A percentile compares a stretch with the other conserved stretches of the same genome.
phyloP scores from a whole-genome alignment of 2,113 vertebrate genomes.

The Nansenia antarctica region DNA sequence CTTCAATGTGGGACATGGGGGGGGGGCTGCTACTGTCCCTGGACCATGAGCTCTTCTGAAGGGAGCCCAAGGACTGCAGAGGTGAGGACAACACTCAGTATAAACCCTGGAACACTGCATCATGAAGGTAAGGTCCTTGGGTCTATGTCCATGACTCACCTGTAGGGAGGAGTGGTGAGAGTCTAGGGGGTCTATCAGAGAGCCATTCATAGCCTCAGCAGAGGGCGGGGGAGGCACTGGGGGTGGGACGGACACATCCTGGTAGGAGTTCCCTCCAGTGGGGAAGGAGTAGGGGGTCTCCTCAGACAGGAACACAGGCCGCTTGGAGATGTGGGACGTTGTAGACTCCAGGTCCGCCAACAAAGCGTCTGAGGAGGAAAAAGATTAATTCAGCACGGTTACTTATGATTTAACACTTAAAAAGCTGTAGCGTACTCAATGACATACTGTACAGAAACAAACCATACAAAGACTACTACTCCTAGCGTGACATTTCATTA shows the following conservation, averaged over 20 bases:
- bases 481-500: too few species aligned
- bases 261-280: slow-evolving; percentile 85
- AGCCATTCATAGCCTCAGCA: slow-evolving; percentile 89
- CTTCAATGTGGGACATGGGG: slow-evolving; percentile 81
- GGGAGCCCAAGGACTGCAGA: slow-evolving; percentile 77
- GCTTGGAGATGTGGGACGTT: slow-evolving; percentile 94
- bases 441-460: too few species aligned
- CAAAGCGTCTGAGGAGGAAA: slow-evolving; percentile 82
- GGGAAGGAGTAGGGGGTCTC: slow-evolving; percentile 95
- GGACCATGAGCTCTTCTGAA: slow-evolving; percentile 80
- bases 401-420: too few species aligned
- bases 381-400: background rate
- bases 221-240: slow-evolving; percentile 88
- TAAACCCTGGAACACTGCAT: background rate
- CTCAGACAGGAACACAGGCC: slow-evolving; percentile 87
- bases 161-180: slow-evolving; percentile 83
- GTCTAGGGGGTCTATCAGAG: slow-evolving; percentile 80
- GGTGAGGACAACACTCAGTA: slow-evolving; percentile 21
- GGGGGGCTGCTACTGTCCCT: slow-evolving; percentile 79
- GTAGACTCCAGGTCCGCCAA: slow-evolving; percentile 96
- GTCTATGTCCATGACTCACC: slow-evolving; percentile 59
- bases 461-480: too few species aligned
- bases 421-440: too few species aligned
- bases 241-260: slow-evolving; percentile 84
- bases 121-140: background rate